Base-by-base conservation (phyloP, 2,113 vertebrate genomes). In the Bufo bufo region DNA sequence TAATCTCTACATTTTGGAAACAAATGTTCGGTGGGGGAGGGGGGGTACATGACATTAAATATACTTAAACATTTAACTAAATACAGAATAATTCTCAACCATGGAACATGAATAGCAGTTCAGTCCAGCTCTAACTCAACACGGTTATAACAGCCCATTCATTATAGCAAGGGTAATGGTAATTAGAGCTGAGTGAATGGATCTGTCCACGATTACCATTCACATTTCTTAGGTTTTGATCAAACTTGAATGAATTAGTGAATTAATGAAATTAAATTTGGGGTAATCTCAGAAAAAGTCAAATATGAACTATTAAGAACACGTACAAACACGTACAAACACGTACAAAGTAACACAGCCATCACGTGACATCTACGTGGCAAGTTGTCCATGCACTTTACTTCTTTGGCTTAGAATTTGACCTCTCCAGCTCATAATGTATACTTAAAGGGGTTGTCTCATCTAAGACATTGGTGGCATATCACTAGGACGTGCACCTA, bases 1-100 rank as follows among this genome's bases (percentile, higher is more conserved):
- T 84, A 84, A 84, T 84, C 63, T 84, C 63, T 69, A 52, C 82
- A 71, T 84, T 83, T 84, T 69, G 20, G 82, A 84, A 84, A 84
- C 82, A 84, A 84, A 84, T 54, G 65, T 69, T 66, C n/a, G 12
- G 45, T 69, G 63, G 80, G 61, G 59, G 79, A 14, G 8, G 79
- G 59, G 63, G 82, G 16, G 61, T 7, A 66, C 49, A 83, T 66
- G 81, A 84, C 47, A 54, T 84, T 66, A 84, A 84, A 84, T 84
- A 84, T 63, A 69, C 66, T 84, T 23, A 83, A 69, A 83, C 80
- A 66, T 83, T 13, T 83, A 69, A 83, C 82, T 83, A 83, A 83
- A 83, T 33, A 52, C 20, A 83, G 47, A 69, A 83, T 50, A 83
- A 82, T 63, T 43, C 61, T 66, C 66, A 12, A 50, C 45, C 45